Conservation (phyloP, 2,888 invertebrate genomes). For the Hirtodrosophila histrioides region DNA sequence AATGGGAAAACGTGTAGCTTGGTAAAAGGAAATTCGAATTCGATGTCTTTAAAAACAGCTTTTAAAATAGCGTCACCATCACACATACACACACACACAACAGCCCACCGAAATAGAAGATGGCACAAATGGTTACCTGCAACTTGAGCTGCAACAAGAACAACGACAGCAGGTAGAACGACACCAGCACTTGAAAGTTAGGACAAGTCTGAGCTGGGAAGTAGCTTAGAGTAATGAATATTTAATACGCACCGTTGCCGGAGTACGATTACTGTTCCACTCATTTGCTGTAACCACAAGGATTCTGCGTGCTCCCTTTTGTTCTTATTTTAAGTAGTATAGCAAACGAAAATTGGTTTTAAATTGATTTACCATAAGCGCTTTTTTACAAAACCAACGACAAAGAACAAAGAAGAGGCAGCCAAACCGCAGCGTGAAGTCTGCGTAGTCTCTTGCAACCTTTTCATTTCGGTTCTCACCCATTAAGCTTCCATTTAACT, state of each 20-base stretch:
- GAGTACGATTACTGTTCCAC: conserved; percentile 52
- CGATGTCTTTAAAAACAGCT: conserved; percentile 78
- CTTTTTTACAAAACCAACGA: conserved; percentile 28
- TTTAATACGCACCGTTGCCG: conserved; percentile 65
- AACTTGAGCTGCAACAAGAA: conserved; percentile 33
- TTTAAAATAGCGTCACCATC: conserved; percentile 43
- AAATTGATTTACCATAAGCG: conserved; percentile 78
- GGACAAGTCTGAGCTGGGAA: conserved; percentile 27
- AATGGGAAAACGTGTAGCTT: conserved; percentile 70
- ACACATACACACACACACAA: conserved; percentile 5
- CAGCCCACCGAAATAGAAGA: conserved; percentile 19
- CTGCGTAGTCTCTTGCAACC: conserved; percentile 12
- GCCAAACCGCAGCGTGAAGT: conserved; percentile 19
- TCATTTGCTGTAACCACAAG: conserved; percentile 66
- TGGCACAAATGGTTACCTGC: conserved; percentile 26
- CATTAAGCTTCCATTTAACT: conserved; percentile 28
- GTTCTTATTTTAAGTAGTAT: conserved; percentile 31
- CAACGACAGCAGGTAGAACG: conserved; percentile 43
- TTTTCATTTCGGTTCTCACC: conserved; percentile 3
- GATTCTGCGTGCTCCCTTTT: conserved; percentile 15
- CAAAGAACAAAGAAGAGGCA: conserved; percentile 24
- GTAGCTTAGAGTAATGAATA: conserved; percentile 77
- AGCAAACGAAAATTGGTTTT: conserved; percentile 73
- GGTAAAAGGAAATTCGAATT: conserved; percentile 72
- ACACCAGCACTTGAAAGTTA: conserved; percentile 20